phyloP scores from a whole-genome alignment of 2,113 vertebrate species.

The Solea solea region DNA sequence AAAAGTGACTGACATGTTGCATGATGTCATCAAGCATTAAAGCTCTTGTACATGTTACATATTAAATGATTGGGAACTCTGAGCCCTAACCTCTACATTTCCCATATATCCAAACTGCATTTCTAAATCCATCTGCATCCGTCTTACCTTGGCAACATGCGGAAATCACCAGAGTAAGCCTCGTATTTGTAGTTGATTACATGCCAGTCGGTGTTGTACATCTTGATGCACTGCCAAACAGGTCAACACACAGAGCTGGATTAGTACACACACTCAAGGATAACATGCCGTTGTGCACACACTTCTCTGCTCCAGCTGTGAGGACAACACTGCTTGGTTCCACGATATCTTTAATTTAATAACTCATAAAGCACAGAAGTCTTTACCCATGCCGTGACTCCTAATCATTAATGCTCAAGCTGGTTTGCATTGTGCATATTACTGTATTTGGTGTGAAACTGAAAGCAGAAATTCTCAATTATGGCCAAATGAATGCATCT shows the following conservation, averaged over 20 bases:
- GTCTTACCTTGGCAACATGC: conserved; percentile 93
- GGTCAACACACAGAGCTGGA: conserved; percentile 42
- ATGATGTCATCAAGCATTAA: conserved; percentile 13
- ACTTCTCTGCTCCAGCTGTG: conserved; percentile 10
- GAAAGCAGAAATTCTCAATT: conserved; percentile 14
- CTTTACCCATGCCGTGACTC: neutral
- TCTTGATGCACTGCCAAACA: conserved; percentile 93
- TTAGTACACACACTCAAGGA: conserved; percentile 25
- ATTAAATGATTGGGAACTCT: neutral
- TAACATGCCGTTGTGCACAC: neutral
- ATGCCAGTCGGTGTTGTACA: conserved; percentile 95
- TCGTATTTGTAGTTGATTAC: conserved; percentile 97
- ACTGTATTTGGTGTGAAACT: conserved; percentile 18
- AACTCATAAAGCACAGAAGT: conserved; percentile 1
- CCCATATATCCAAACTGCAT: conserved; percentile 6
- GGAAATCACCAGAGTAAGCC: conserved; percentile 95
- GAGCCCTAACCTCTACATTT: neutral
- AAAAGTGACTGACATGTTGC: neutral
- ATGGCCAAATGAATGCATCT: conserved; percentile 25
- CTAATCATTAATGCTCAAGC: neutral
- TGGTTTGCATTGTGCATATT: conserved; percentile 1
- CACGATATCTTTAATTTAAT: neutral
- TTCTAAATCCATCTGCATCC: neutral
- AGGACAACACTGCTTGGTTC: neutral
- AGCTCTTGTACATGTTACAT: conserved; percentile 20